Base-by-base conservation (phyloP, 2,888 invertebrate genomes). In the Altica lythri region DNA sequence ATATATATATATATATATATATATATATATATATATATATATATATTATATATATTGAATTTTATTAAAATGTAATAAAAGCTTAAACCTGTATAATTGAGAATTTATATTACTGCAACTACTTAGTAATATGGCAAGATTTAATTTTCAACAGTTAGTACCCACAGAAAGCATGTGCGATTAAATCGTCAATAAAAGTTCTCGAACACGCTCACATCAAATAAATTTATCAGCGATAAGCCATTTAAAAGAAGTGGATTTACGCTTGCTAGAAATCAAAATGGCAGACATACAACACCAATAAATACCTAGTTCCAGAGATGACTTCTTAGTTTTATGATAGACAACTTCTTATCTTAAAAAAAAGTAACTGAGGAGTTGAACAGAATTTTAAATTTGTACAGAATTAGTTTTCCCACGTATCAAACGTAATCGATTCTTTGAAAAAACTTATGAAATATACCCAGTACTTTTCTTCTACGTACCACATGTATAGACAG, bases 391-490 rank as follows among this genome's bases (percentile, higher is more conserved):
- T 65, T 67, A 68, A 69, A 68, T 68, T 69, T 68, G 68, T 67
- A 61, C 62, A 57, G 68, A 68, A 69, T 69, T 69, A 68, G 67
- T 62, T 69, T 69, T 69, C 69, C 68, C 69, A 69, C 67, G 66
- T 68, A 68, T 68, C 66, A 65, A 63, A 67, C 57, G 66, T 60
- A 57, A 60, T 59, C 54, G 53, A 59, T 63, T 59, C 59, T 22
- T 9, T 10, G 34, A 61, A 59, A 64, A 66, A 65, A 66, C 55
- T 25, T 54, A 48, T 58, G 60, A 60, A 62, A 64, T 63, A 62
- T 64, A 60, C 57, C 56, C 52, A 30, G 48, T 22, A 12, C 22
- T 25, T 49, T 44, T 45, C 44, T 50, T 32, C 16, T 35, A 32
- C 42, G 27, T 40, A 25, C 46, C 50, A 59, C 57, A 57, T 55